Conservation (phyloP, 2,888 invertebrate species). For the Caenorhabditis imperialis region DNA sequence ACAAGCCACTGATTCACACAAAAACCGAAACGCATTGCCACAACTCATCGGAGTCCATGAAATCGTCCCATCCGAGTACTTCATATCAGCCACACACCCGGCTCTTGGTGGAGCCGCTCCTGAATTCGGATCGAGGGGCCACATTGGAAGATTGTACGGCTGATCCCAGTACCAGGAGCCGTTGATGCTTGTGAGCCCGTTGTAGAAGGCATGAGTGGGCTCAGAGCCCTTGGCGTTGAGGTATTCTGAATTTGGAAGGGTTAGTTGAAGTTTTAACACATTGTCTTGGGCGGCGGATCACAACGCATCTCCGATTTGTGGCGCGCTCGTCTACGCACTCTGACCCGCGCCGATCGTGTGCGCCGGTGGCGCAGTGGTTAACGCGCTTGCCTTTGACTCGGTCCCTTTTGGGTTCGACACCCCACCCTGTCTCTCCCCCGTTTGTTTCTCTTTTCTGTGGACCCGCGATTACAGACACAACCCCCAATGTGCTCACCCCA, state of each 20-base stretch:
- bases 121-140: conserved; percentile 19
- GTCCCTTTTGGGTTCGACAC: no score
- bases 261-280: no score
- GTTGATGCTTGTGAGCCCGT: conserved; percentile 28
- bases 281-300: no score
- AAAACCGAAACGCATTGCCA: conserved; percentile 26
- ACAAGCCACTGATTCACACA: conserved; percentile 39
- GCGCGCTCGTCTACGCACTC: no score
- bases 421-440: no score
- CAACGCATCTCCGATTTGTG: no score
- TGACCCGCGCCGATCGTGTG: no score
- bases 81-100: conserved; percentile 42
- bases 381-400: no score
- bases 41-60: conserved; percentile 44
- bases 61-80: conserved; percentile 33
- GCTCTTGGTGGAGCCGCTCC: conserved; percentile 21
- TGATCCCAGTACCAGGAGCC: conserved; percentile 42
- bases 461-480: no score
- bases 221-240: conserved; percentile 35
- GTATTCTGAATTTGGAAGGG: conserved; percentile 20
- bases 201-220: conserved; percentile 31
- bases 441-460: no score
- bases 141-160: conserved; percentile 18
- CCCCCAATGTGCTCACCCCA: conserved; percentile 19
- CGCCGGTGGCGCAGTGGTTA: no score